Base-by-base conservation (phyloP, 2,797 vertebrate species). In the Sphaeramia orbicularis region DNA sequence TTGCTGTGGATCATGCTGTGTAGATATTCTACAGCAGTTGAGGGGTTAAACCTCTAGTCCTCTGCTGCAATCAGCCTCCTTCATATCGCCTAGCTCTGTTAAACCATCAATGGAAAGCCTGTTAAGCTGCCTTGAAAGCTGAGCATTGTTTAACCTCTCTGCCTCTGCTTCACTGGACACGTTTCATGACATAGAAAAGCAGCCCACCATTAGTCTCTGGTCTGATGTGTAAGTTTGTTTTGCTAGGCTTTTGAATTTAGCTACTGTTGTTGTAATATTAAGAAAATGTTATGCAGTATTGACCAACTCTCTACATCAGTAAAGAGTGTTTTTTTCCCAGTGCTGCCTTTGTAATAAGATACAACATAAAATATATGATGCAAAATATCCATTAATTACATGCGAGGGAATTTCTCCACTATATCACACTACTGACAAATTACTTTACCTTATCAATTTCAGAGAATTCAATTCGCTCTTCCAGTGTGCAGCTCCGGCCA, bases 381-480 rank as follows among this genome's bases (percentile, higher is more conserved):
- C 35, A 32, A 13, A 13, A 15, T 7, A 0, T 35, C 4, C 0
- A 3, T 15, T 21, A 6, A 9, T 7, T 0, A 11, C n/a, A 12
- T 14, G 8, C 2, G 15, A 24, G 8, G 7, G 8, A 10, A 9
- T 13, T 47, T 1, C 6, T 12, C 16, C n/a, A 24, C 1, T 11
- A 2, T 10, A 10, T 40, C 47, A 7, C 7, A 14, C 3, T 37
- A 9, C 24, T 27, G 14, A 14, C 0, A 32, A 14, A 54, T 1
- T 0, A 0, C 4, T 38, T 24, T 80, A 98, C 98, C 95, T 99
- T 98, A 93, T 99, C 98, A 30, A 99, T 93, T 83, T 98, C 96
- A 0, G 96, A 97, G 90, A 99, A 99, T 74, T 99, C 97, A 0
- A 99, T 94, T 7, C 98, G 87, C 76, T 99, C 98, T 69, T 97